Conservation (phyloP, 2,113 vertebrate species). For the Leptobrachium ailaonicum region DNA sequence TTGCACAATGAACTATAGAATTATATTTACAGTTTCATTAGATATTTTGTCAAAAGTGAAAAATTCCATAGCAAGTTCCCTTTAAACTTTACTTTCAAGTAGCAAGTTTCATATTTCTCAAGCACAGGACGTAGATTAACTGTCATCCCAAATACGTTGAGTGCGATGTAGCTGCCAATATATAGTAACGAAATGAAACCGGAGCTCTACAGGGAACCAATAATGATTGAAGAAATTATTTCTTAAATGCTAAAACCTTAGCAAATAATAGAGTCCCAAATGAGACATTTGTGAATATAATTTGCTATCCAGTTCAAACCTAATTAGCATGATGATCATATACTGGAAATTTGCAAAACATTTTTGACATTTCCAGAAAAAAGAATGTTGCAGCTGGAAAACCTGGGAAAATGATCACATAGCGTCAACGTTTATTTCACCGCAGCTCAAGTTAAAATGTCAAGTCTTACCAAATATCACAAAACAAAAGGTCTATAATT, state of each 20-base stretch:
- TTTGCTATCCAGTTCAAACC: slow-evolving; percentile 45
- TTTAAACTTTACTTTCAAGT: slow-evolving; percentile 16
- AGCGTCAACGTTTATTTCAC: background rate
- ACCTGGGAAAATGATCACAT: slow-evolving; percentile 20
- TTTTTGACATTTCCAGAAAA: slow-evolving; percentile 31
- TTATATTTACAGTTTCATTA: no score
- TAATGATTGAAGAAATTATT: slow-evolving; percentile 50
- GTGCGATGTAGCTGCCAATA: slow-evolving; percentile 55
- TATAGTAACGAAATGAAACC: slow-evolving; percentile 55
- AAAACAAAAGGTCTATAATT: background rate
- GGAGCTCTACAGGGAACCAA: slow-evolving; percentile 38
- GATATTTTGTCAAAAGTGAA: no score
- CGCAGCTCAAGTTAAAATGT: slow-evolving; percentile 13
- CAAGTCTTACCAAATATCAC: background rate
- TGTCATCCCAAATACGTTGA: slow-evolving; percentile 34
- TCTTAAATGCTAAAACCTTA: slow-evolving; percentile 52
- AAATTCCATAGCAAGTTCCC: no score
- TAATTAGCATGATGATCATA: slow-evolving; percentile 15
- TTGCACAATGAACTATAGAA: no score
- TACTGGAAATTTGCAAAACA: slow-evolving; percentile 22
- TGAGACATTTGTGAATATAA: slow-evolving; percentile 43
- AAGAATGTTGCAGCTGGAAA: slow-evolving; percentile 44
- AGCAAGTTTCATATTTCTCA: slow-evolving; percentile 21
- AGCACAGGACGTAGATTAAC: slow-evolving; percentile 13
- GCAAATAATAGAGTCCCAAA: slow-evolving; percentile 48